Conservation (phyloP, 2,888 invertebrate genomes). For the Hirudinaria manillensis region DNA sequence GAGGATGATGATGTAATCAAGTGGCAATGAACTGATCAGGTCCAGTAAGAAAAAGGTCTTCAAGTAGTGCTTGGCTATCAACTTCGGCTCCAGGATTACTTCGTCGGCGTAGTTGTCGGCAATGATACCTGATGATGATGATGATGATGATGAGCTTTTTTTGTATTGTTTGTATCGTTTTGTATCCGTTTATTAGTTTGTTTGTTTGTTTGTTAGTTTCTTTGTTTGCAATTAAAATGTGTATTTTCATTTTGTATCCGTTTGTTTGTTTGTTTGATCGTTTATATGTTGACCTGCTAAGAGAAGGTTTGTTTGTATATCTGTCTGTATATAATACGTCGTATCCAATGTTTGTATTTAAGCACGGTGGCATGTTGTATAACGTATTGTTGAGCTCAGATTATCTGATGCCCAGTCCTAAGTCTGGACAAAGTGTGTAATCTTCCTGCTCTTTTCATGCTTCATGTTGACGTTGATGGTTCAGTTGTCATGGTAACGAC, state of each 20-base stretch:
- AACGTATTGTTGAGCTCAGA: too few relatives aligned
- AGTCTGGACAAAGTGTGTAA: constrained; percentile 4
- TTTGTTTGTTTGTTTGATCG: too few relatives aligned
- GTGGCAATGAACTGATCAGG: constrained; percentile 27
- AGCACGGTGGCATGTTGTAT: too few relatives aligned
- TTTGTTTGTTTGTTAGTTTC: constrained; percentile 1
- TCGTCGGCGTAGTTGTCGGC: constrained; percentile 24
- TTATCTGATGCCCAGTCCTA: not conserved
- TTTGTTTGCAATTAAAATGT: not conserved
- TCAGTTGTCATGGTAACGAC: not conserved
- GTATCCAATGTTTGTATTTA: too few relatives aligned
- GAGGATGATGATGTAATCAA: constrained; percentile 25
- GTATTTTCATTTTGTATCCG: too few relatives aligned
- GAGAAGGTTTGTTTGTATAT: too few relatives aligned
- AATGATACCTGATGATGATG: not conserved
- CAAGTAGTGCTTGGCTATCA: constrained; percentile 26
- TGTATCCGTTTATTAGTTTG: too few relatives aligned
- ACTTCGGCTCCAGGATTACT: constrained; percentile 12
- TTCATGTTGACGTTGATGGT: not conserved
- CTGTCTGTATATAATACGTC: too few relatives aligned
- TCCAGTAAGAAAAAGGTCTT: constrained; percentile 32
- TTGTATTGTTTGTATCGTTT: not conserved
- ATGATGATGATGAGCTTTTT: too few relatives aligned
- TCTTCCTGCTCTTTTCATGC: constrained; percentile 12
- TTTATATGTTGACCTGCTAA: too few relatives aligned